phyloP scores from a whole-genome alignment of 1,140 invertebrate species.

The Coptotermes formosanus region DNA sequence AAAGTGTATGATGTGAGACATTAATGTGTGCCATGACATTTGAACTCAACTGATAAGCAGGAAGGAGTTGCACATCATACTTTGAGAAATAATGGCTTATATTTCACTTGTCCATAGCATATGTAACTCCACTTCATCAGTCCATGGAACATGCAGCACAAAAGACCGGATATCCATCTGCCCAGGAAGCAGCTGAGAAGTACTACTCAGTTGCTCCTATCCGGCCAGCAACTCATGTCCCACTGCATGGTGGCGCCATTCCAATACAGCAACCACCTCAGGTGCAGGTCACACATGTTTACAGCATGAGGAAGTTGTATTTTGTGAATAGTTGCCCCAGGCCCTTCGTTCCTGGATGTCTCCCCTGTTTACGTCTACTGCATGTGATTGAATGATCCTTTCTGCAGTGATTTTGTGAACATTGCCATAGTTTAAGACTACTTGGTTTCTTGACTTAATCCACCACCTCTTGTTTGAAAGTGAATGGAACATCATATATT shows the following conservation, averaged over 20 bases:
- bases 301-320: background rate
- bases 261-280: conserved; percentile 55
- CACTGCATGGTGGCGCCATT: conserved; percentile 52
- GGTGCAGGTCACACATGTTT: conserved; percentile 41
- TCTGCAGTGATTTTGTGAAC: too few relatives aligned
- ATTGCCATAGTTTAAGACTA: too few relatives aligned
- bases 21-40: too few relatives aligned
- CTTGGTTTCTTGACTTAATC: too few relatives aligned
- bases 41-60: too few relatives aligned
- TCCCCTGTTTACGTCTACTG: background rate
- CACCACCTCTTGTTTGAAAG: too few relatives aligned
- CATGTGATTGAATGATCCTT: too few relatives aligned
- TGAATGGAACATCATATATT: too few relatives aligned
- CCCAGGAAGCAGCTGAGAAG: conserved; percentile 36
- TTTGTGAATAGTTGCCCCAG: background rate
- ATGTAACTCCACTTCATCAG: conserved; percentile 46
- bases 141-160: conserved; percentile 39
- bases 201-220: conserved; percentile 39
- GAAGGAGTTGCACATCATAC: too few relatives aligned
- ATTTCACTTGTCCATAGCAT: conserved; percentile 39
- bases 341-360: background rate
- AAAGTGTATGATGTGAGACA: too few relatives aligned
- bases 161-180: conserved; percentile 29
- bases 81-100: too few relatives aligned
- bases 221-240: conserved; percentile 50